Evolutionary conservation across 2,113 vertebrate species (phyloP), one percentile per base, ranked within the genome.

Genomic region (Natator depressus): DNA sequence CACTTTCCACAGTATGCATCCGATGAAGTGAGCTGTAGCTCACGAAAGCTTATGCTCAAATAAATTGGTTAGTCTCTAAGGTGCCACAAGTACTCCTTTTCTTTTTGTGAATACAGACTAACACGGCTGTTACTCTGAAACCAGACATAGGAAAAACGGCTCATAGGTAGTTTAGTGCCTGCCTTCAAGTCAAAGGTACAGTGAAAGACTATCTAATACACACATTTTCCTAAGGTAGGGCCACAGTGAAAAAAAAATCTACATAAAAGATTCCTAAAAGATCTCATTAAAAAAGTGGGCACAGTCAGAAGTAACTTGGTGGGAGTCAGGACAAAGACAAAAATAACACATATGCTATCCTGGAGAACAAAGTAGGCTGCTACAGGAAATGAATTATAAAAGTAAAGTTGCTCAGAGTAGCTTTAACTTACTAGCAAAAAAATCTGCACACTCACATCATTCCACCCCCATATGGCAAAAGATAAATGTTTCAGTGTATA

Each of bases 331-430:
- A 90, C 31, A 55, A 82, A 89, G 75, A 84, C 53, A 54, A 93
- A 84, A 0, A 19, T 49, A 80, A 54, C 20, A 11, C 13, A 31
- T 38, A 29, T 29, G 38, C 38, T 85, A 16, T 1, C 42, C 55
- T 78, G 62, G 53, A 49, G 69, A 31, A 82, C 42, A 79, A 90
- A 89, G 35, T 13, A n/a, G 29, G 16, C 65, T 1, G 0, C 2
- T n/a, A 57, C 2, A 49, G 27, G 5, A 4, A 46, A 4, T 22
- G 35, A 27, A 5, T 0, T 29, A 38, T 0, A 20, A 4, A 54
- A 42, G 0, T 16, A 90, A 54, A 59, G 79, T 69, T 59, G 9
- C 3, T 54, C 8, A 17, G 55, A 51, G 10, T 17, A 57, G 3
- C 29, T 85, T 82, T 59, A 84, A 50, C 31, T 12, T 11, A 82